A percentile compares a stretch with the other conserved stretches of the same genome.
Evolutionary conservation across 2,888 invertebrate species (phyloP).

Genomic region (Rapana venosa): DNA sequence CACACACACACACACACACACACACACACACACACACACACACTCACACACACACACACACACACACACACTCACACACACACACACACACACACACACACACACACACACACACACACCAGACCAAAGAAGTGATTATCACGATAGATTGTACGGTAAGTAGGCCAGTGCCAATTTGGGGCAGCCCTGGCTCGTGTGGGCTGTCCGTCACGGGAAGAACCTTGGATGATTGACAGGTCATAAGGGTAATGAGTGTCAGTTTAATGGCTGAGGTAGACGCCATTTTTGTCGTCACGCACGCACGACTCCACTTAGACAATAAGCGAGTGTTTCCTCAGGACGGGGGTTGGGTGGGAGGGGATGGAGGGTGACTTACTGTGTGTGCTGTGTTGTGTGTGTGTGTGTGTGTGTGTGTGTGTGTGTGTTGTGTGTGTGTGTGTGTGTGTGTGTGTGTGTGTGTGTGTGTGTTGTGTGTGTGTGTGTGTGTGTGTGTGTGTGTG

Average conservation of each 20-base stretch:
- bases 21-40: no score
- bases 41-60: no score
- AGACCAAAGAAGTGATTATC: no score
- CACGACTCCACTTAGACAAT: conserved; percentile 8
- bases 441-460: not conserved
- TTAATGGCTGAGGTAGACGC: not conserved
- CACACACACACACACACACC: no score
- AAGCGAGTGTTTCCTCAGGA: not conserved
- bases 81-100: no score
- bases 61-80: no score
- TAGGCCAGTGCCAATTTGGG: no score
- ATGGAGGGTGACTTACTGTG: not conserved
- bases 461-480: not conserved
- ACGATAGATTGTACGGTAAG: no score
- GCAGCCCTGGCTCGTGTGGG: no score
- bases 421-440: not conserved
- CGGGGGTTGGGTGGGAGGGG: no score
- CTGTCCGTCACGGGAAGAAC: no score
- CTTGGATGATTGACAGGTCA: not conserved
- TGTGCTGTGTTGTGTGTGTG: not conserved
- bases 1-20: no score
- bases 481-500: not conserved
- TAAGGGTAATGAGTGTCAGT: not conserved
- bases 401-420: conserved; percentile 17
- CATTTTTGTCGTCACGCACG: not conserved